Conservation (phyloP, 2,888 invertebrate genomes). For the Diogma glabrata region DNA sequence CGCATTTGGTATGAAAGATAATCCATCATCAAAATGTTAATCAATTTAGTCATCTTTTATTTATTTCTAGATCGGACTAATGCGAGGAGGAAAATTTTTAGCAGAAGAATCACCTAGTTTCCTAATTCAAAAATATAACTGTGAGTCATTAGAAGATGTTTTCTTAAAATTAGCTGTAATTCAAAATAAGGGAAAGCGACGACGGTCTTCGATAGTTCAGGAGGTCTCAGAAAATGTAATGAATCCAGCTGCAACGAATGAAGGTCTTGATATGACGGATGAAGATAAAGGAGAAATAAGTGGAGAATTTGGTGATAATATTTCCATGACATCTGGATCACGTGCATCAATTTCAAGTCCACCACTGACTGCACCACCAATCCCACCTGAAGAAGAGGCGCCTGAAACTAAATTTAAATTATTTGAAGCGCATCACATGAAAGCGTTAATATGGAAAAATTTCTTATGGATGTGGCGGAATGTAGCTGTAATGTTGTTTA, state of each 20-base stretch:
- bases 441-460: conserved; percentile 79
- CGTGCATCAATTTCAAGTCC: conserved; percentile 51
- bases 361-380: conserved; percentile 41
- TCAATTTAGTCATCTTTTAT: conserved; percentile 17
- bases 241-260: conserved; percentile 52
- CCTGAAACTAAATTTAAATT: conserved; percentile 43
- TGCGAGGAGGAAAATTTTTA: conserved; percentile 74
- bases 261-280: conserved; percentile 53
- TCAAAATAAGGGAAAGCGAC: conserved; percentile 70
- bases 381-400: conserved; percentile 58
- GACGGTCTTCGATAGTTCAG: conserved; percentile 68
- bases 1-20: conserved; percentile 50
- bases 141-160: conserved; percentile 66
- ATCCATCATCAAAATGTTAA: background rate
- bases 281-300: conserved; percentile 66
- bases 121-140: conserved; percentile 56
- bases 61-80: conserved; percentile 56
- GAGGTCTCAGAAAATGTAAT: conserved; percentile 58
- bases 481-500: conserved; percentile 63
- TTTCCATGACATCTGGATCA: conserved; percentile 63
- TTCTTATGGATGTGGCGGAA: conserved; percentile 78
- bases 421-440: conserved; percentile 59
- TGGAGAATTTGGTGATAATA: conserved; percentile 78
- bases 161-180: conserved; percentile 68
- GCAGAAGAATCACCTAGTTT: conserved; percentile 71